phyloP scores from a whole-genome alignment of 2,113 vertebrate species.

The Willisornis vidua region DNA sequence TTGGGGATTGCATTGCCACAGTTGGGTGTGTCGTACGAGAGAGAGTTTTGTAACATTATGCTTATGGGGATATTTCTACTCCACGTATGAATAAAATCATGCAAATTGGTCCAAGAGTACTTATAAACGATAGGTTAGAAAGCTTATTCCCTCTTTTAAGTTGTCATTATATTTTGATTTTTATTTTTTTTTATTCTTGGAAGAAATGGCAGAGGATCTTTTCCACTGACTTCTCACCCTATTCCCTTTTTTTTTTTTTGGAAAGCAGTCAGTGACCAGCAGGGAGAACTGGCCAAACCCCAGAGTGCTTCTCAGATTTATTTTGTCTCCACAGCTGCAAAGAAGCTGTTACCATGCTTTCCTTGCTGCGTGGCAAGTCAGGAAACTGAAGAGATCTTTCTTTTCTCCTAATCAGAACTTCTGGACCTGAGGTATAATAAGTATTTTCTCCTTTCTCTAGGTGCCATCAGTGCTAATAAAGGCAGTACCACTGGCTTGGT shows the following conservation, averaged over 20 bases:
- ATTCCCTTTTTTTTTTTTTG: not conserved
- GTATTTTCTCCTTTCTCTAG: not conserved
- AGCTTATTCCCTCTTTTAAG: not conserved
- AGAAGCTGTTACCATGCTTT: slow-evolving; percentile 26
- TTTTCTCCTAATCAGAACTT: not conserved
- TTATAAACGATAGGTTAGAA: not conserved
- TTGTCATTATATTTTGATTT: not conserved
- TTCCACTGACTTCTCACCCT: slow-evolving; percentile 13
- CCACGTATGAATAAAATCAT: not conserved
- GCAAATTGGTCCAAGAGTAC: not conserved
- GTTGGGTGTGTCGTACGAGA: not conserved
- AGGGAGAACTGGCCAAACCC: slow-evolving; percentile 27
- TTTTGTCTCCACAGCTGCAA: slow-evolving; percentile 47
- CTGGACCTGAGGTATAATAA: not conserved
- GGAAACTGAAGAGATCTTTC: not conserved
- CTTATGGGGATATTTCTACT: not conserved
- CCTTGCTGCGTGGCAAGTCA: slow-evolving; percentile 8
- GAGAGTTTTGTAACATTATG: not conserved
- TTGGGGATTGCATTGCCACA: not conserved
- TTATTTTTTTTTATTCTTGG: not conserved
- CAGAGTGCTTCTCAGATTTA: slow-evolving; percentile 11
- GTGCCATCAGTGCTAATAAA: not conserved
- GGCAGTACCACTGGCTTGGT: not conserved
- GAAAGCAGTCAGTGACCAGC: slow-evolving; percentile 18
- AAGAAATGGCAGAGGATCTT: not conserved